These are phyloP conservation scores for Cryptops parisi DNA, from an alignment of 2,888 invertebrate species.

Conservation along the genomic window DNA sequence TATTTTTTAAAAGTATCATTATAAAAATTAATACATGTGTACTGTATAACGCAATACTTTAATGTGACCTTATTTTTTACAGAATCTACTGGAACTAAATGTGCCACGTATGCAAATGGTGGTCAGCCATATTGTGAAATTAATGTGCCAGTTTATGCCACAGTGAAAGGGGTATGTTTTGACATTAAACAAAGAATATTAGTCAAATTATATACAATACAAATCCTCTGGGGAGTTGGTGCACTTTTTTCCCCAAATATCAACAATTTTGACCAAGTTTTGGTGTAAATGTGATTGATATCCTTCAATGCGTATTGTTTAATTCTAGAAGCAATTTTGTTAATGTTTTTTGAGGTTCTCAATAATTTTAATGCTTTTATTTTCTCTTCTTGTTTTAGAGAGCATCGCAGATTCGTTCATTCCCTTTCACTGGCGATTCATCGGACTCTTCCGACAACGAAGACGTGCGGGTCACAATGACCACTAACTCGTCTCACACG, in stretches of 20 bases:
- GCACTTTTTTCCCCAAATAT: neutral
- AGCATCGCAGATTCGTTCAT: slow-evolving; percentile 87
- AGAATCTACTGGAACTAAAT: slow-evolving; percentile 17
- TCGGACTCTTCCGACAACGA: slow-evolving; percentile 84
- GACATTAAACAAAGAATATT: no score
- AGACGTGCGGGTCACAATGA: slow-evolving; percentile 42
- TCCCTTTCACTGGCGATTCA: slow-evolving; percentile 90
- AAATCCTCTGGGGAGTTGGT: no score
- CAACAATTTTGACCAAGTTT: no score
- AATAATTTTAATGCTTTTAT: slow-evolving; percentile 11
- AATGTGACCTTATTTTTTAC: slow-evolving; percentile 5
- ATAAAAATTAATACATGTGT: neutral
- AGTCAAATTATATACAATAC: no score
- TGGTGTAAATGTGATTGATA: no score
- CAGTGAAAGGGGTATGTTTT: slow-evolving; percentile 81
- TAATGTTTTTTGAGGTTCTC: slow-evolving; percentile 2
- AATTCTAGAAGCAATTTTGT: neutral
- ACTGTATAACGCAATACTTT: neutral
- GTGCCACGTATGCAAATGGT: slow-evolving; percentile 15
- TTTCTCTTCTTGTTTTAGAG: slow-evolving; percentile 39
- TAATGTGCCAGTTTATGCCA: slow-evolving; percentile 77
- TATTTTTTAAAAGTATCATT: neutral
- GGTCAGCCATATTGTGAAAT: slow-evolving; percentile 25
- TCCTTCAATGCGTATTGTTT: no score
- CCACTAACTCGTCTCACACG: slow-evolving; percentile 22